These are phyloP conservation scores for Etheostoma cragini DNA, from an alignment of 2,113 vertebrate species.

Conservation along the genomic window DNA sequence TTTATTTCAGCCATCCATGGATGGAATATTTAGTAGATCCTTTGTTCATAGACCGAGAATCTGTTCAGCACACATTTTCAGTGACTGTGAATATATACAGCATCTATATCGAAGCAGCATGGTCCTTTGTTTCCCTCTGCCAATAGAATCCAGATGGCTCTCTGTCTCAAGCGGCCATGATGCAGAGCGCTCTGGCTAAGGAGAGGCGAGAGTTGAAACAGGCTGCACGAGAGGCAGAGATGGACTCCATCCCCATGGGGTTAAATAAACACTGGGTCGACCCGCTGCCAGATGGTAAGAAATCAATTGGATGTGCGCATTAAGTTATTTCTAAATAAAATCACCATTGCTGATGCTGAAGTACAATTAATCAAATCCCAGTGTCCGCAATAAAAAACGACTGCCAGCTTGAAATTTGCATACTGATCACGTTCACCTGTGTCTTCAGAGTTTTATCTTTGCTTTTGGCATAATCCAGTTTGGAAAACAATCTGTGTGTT, in stretches of 20 bases:
- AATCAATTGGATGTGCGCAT: conserved; percentile 4
- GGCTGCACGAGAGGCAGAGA: conserved; percentile 96
- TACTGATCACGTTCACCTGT: background rate
- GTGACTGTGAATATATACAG: background rate
- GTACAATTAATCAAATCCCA: background rate
- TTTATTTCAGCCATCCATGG: no score
- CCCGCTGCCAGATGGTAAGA: conserved; percentile 94
- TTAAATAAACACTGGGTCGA: conserved; percentile 99
- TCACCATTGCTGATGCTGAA: conserved; percentile 33
- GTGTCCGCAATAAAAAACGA: conserved; percentile 6
- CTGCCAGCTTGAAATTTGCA: conserved; percentile 14
- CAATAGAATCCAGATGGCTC: conserved; percentile 96
- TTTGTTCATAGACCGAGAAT: background rate
- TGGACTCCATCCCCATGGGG: conserved; percentile 99
- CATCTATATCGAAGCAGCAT: background rate
- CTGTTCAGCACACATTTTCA: background rate
- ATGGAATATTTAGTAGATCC: background rate
- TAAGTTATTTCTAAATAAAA: background rate
- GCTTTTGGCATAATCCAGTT: conserved; percentile 7
- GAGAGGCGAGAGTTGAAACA: conserved; percentile 96
- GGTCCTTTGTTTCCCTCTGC: background rate
- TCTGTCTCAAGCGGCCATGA: conserved; percentile 98
- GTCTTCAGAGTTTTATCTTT: conserved; percentile 13
- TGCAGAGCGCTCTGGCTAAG: conserved; percentile 98
- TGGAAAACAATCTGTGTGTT: background rate